Evolutionary conservation across 2,888 invertebrate genomes (phyloP), one percentile per base, ranked within the genome.

Genomic region (Hybos culiciformis): DNA sequence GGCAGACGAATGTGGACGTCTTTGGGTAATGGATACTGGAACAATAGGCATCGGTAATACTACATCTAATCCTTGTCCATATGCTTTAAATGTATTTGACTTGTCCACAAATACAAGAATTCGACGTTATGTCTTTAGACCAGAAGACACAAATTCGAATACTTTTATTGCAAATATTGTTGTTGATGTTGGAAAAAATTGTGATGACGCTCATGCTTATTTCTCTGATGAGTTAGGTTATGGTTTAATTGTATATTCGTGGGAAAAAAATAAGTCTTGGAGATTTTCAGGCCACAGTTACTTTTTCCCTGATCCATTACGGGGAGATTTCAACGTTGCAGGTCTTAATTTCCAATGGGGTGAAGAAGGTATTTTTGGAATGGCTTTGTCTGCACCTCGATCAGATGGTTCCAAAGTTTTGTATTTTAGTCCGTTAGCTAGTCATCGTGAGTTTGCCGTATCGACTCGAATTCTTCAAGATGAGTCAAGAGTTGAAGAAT

Each of bases 161-260:
- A 85, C 85, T 1, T 86, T 86, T 61, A 84, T 87, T 48, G 86
- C 86, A n/a, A 87, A 84, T 56, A 83, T 84, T 44, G 83, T 80
- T n/a, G 74, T 86, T 3, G 87, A 88, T 56, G 70, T 83, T 50
- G 83, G 83, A 23, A 70, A 71, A 52, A 73, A 69, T 34, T 86
- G 85, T 56, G 80, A 83, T 4, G 83, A 85, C 56, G 75, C 81
- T 1, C 83, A 71, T 56, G 84, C 84, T 1, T 86, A 86, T 60
- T 75, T 84, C 65, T 80, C 83, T 0, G 86, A 87, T 58, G 86
- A 86, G 58, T 68, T 86, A 18, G 85, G 85, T 40, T 86, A 85
- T 54, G 86, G 86, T 1, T 67, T 87, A 18, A 78, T 87, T 43
- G 77, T 77, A 2, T 87, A 87, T 60, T 84, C 84, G 1, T 83